A percentile compares a stretch with the other conserved stretches of the same genome.
phyloP scores from a whole-genome alignment of 2,888 invertebrate genomes.

The Coremacera marginata region DNA sequence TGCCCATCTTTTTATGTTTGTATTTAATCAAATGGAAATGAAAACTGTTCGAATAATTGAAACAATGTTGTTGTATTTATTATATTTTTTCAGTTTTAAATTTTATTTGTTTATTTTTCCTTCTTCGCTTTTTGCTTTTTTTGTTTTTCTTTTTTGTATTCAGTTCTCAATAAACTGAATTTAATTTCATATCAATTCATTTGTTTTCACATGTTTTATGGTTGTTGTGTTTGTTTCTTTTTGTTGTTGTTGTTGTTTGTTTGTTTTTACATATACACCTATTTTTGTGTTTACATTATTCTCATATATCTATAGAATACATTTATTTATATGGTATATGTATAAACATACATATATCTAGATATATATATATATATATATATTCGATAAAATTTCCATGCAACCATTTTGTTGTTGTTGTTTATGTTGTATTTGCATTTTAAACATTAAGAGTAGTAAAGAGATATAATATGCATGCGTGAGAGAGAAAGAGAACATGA shows the following conservation, averaged over 20 bases:
- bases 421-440: constrained; percentile 9
- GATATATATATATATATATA: neutral
- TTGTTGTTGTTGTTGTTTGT: constrained; percentile 13
- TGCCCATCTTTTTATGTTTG: constrained; percentile 57
- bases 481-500: constrained; percentile 1
- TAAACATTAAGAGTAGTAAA: constrained; percentile 33
- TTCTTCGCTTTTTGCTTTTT: constrained; percentile 8
- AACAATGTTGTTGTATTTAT: constrained; percentile 31
- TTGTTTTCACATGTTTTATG: constrained; percentile 1
- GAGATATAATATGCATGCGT: neutral
- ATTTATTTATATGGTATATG: neutral
- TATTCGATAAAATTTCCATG: constrained; percentile 34
- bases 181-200: constrained; percentile 11
- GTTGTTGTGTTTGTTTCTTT: constrained; percentile 11
- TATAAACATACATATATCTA: neutral
- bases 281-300: neutral
- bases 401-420: constrained; percentile 28
- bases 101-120: neutral
- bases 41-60: constrained; percentile 23
- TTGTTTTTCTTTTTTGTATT: neutral
- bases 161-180: neutral
- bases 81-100: neutral
- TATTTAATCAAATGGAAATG: constrained; percentile 66
- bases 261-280: neutral
- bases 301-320: neutral